Conservation (phyloP, 2,113 vertebrate species). For the Daboia siamensis region DNA sequence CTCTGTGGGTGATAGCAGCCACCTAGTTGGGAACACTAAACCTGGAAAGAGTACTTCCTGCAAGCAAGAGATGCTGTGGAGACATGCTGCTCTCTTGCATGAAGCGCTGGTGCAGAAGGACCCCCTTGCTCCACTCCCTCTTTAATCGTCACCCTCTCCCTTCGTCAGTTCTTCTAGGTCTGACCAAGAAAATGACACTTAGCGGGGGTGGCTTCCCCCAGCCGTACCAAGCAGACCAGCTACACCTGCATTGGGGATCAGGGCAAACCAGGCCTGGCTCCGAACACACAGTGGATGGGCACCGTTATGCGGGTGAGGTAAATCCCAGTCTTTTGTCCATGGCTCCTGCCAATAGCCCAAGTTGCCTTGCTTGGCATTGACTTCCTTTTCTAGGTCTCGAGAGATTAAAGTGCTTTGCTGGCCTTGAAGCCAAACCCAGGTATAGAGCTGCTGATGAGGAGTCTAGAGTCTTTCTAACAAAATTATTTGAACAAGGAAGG, state of each 20-base stretch:
- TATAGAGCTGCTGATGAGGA: neutral
- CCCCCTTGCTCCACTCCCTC: neutral
- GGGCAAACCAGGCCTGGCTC: slow-evolving; percentile 38
- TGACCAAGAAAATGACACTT: slow-evolving; percentile 64
- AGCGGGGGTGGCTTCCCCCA: slow-evolving; percentile 55
- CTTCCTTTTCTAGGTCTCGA: neutral
- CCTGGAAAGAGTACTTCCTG: neutral
- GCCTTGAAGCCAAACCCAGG: neutral
- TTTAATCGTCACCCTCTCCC: neutral
- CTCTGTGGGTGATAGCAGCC: neutral
- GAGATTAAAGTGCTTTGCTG: neutral
- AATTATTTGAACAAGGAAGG: neutral
- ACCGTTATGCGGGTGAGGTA: slow-evolving; percentile 71
- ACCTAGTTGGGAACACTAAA: neutral
- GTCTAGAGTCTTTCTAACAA: neutral
- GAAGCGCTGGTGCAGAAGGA: neutral
- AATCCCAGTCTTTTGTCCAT: neutral
- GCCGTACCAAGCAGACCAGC: slow-evolving; percentile 68
- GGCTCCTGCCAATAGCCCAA: no score
- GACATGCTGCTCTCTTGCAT: neutral
- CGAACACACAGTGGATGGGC: slow-evolving; percentile 65
- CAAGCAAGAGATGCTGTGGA: neutral
- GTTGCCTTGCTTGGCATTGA: neutral
- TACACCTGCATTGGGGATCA: slow-evolving; percentile 77
- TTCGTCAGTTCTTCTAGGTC: slow-evolving; percentile 61